Conservation (phyloP, 2,113 vertebrate species). For the Grus americana region DNA sequence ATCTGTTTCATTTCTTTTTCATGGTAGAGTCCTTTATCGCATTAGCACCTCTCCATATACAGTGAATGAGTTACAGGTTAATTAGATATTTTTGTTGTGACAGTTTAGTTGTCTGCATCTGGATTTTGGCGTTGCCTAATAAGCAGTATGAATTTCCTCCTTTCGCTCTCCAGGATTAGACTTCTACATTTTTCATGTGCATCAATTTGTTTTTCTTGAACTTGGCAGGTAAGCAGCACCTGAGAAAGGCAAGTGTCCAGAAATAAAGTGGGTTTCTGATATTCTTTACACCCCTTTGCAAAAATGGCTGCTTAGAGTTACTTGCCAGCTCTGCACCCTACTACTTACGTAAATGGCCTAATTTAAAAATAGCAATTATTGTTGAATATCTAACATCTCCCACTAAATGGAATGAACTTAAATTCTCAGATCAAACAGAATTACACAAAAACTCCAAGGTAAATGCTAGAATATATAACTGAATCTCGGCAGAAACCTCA, state of each 20-base stretch:
- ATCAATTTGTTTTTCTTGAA: neutral
- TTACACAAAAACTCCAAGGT: conserved; percentile 43
- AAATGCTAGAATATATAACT: neutral
- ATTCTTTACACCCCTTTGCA: neutral
- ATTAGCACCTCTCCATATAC: conserved; percentile 7
- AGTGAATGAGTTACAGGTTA: conserved; percentile 32
- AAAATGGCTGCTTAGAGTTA: neutral
- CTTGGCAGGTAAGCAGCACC: neutral
- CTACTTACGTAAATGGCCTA: conserved; percentile 6
- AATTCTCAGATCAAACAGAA: conserved; percentile 56
- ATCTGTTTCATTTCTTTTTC: conserved; percentile 48
- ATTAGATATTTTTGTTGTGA: conserved; percentile 34
- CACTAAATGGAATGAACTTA: neutral
- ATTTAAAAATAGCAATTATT: conserved; percentile 4
- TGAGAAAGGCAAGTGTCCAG: neutral
- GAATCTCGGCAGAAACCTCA: neutral
- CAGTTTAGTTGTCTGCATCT: neutral
- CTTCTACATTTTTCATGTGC: neutral
- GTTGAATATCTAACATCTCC: conserved; percentile 11
- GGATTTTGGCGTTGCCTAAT: conserved; percentile 2
- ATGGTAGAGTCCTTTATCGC: neutral
- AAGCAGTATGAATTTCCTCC: neutral
- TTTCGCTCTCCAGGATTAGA: neutral
- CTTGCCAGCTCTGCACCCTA: neutral
- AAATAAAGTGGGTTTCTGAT: neutral